These are phyloP conservation scores for Zeus faber DNA, from an alignment of 2,113 vertebrate genomes.

Conservation along the genomic window DNA sequence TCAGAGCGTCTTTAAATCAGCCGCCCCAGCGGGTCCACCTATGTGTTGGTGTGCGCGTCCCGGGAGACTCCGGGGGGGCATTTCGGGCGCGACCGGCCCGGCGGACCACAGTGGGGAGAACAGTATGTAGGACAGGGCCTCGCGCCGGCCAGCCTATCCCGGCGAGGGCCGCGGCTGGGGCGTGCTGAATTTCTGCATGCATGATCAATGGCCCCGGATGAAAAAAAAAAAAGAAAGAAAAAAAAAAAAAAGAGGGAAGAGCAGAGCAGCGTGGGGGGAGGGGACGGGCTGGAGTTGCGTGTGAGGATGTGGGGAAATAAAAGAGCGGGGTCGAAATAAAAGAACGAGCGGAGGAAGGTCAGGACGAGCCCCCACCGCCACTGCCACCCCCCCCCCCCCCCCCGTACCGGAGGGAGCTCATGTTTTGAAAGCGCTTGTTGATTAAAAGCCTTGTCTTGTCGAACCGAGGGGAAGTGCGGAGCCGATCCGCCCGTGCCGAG, in stretches of 20 bases:
- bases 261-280: constrained; percentile 42
- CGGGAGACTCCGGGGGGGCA: not conserved
- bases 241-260: constrained; percentile 40
- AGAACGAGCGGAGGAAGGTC: not conserved
- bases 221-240: constrained; percentile 60
- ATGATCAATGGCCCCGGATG: constrained; percentile 78
- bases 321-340: constrained; percentile 21
- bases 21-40: not conserved
- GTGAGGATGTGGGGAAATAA: constrained; percentile 1
- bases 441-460: no score
- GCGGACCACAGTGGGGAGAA: constrained; percentile 21
- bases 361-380: no score
- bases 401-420: not conserved
- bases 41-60: no score
- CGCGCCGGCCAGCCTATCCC: constrained; percentile 64
- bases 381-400: no score
- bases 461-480: no score
- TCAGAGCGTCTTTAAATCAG: no score
- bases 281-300: constrained; percentile 45
- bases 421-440: no score
- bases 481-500: no score
- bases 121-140: constrained; percentile 78
- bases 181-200: constrained; percentile 79
- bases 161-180: constrained; percentile 62
- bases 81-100: not conserved